Percentiles rank a stretch among this genome's conserved stretches.
phyloP scores from a whole-genome alignment of 2,888 invertebrate species.

The Ceratothoa steindachneri region DNA sequence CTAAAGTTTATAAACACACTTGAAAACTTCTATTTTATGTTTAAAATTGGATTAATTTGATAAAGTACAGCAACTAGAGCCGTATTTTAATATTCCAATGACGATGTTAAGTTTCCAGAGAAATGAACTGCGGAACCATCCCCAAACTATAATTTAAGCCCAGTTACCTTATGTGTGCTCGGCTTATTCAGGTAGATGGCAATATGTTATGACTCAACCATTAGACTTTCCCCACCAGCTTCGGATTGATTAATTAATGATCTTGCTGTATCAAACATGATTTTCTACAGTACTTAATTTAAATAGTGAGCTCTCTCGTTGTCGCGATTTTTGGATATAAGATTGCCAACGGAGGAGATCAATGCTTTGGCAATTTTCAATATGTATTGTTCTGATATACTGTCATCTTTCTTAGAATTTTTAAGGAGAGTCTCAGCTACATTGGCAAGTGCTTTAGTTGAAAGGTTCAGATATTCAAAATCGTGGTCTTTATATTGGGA shows the following conservation, averaged over 20 bases:
- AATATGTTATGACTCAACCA: background rate
- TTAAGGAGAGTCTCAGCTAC: background rate
- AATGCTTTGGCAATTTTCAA: background rate
- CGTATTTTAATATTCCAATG: background rate
- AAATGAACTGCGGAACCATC: background rate
- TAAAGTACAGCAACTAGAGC: background rate
- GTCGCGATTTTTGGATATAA: background rate
- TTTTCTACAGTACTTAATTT: too few species aligned
- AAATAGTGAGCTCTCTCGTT: too few species aligned
- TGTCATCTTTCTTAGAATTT: background rate
- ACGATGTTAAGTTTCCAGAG: background rate
- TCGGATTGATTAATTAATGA: background rate
- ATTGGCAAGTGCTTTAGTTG: too few species aligned
- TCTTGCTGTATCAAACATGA: background rate
- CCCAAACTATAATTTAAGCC: background rate
- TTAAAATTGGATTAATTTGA: background rate
- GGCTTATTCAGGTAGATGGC: background rate
- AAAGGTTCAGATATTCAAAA: too few species aligned
- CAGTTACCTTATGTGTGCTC: background rate
- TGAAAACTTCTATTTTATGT: background rate
- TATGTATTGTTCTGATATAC: constrained; percentile 4
- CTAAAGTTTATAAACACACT: background rate
- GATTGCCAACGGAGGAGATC: background rate
- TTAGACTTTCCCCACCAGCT: background rate
- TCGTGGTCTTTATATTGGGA: too few species aligned